Conservation (phyloP, 2,888 invertebrate genomes). For the Theodoxus fluviatilis region DNA sequence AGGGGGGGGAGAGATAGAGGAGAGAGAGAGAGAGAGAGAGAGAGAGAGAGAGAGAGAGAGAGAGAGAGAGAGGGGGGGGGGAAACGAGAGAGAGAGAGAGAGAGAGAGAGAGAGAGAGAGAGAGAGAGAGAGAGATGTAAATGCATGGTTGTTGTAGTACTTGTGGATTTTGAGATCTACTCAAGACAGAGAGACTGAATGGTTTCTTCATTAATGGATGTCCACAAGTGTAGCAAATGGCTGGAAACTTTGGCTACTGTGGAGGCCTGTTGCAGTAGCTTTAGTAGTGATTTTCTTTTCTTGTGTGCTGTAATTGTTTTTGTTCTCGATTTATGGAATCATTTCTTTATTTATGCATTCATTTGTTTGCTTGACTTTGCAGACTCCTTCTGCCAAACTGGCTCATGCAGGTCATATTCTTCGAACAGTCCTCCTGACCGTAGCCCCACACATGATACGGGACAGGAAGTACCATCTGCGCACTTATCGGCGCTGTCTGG, state of each 20-base stretch:
- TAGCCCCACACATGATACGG: conserved; percentile 73
- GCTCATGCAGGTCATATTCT: conserved; percentile 76
- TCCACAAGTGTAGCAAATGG: no score
- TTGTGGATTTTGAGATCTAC: no score
- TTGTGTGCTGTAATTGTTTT: background rate
- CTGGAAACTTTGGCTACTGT: no score
- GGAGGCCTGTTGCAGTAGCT: no score
- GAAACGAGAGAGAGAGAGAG: background rate
- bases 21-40: background rate
- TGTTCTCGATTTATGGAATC: background rate
- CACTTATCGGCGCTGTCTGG: conserved; percentile 73
- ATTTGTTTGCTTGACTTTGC: conserved; percentile 22
- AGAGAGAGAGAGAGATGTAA: background rate
- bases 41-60: conserved; percentile 12
- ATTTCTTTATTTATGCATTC: background rate
- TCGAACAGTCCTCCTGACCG: conserved; percentile 73
- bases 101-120: conserved; percentile 6
- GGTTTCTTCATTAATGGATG: no score
- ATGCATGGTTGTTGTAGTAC: no score
- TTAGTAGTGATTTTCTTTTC: no score
- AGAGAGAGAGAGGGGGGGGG: conserved; percentile 6
- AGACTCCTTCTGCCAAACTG: conserved; percentile 73
- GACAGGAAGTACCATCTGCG: conserved; percentile 72
- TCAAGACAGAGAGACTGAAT: no score
- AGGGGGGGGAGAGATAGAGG: background rate